These are phyloP conservation scores for rabbit (Oryctolagus cuniculus) DNA, from an alignment of 2,113 vertebrate species.

Conservation along the genomic window DNA sequence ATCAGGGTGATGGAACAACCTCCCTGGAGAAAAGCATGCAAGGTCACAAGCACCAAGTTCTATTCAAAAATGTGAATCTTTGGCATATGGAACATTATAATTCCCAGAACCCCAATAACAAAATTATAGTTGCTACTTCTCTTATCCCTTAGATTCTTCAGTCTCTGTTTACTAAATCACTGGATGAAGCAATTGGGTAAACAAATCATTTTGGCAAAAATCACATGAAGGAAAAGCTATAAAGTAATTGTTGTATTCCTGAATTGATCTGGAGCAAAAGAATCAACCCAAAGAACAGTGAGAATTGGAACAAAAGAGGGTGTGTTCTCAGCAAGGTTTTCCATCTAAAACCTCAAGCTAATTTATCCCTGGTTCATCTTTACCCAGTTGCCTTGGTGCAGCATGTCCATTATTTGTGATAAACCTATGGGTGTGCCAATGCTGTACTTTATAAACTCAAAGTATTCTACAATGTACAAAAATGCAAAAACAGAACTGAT, in stretches of 20 bases:
- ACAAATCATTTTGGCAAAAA: slow-evolving; percentile 14
- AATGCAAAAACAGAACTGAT: slow-evolving; percentile 46
- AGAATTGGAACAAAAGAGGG: slow-evolving; percentile 28
- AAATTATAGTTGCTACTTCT: slow-evolving; percentile 3
- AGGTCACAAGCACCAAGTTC: background rate
- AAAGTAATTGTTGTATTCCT: background rate
- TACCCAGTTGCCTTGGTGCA: background rate
- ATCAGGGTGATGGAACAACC: background rate
- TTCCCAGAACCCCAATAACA: background rate
- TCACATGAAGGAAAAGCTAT: background rate
- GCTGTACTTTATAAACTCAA: slow-evolving; percentile 63
- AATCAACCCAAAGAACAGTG: background rate
- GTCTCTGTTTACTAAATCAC: background rate
- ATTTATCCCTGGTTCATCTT: slow-evolving; percentile 45
- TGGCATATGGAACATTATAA: background rate
- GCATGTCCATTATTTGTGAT: background rate
- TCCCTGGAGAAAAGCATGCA: background rate
- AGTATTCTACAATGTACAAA: slow-evolving; percentile 46
- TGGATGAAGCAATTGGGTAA: background rate
- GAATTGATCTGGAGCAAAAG: background rate
- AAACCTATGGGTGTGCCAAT: background rate
- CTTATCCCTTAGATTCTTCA: background rate
- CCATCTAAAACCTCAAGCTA: background rate
- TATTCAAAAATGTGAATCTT: background rate
- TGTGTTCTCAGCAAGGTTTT: slow-evolving; percentile 13